Evolutionary conservation across 2,888 invertebrate species (phyloP).

Genomic region (Neocrepidodera transversa): DNA sequence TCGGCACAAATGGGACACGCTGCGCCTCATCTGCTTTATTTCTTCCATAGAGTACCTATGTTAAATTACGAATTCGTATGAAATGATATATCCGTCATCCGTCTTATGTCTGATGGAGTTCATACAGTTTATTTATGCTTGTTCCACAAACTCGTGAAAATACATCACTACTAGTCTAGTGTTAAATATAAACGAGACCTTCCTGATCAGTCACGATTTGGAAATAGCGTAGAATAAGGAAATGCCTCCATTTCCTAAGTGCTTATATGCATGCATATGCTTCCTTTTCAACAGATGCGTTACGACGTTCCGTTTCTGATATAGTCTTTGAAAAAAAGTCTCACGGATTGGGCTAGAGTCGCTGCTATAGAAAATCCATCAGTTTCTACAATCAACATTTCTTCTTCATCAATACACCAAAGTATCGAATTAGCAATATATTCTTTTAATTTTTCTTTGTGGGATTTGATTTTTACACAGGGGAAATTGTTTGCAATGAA

Average conservation of each 20-base stretch:
- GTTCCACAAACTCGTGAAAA: too few relatives aligned
- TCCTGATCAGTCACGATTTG: conserved; percentile 7
- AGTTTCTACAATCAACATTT: conserved; percentile 22
- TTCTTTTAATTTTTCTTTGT: conserved; percentile 21
- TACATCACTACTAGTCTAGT: too few relatives aligned
- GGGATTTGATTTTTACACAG: too few relatives aligned
- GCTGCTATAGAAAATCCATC: conserved; percentile 17
- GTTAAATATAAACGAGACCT: conserved; percentile 18
- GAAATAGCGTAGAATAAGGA: conserved; percentile 13
- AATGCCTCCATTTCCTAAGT: conserved; percentile 21
- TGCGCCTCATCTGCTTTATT: background rate
- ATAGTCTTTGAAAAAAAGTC: conserved; percentile 16
- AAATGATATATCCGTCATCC: conserved; percentile 13
- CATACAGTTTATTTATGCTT: conserved; percentile 6
- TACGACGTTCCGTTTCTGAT: conserved; percentile 2
- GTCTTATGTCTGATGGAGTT: conserved; percentile 1
- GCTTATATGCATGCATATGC: conserved; percentile 22
- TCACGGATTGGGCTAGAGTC: conserved; percentile 1
- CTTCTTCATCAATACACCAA: conserved; percentile 10
- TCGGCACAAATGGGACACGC: conserved; percentile 13
- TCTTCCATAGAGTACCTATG: conserved; percentile 14
- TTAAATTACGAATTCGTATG: conserved; percentile 6
- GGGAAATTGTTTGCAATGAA: too few relatives aligned
- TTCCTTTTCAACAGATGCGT: conserved; percentile 22
- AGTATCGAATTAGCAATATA: conserved; percentile 19